Conservation (phyloP, 2,797 vertebrate species). For the Decapterus maruadsi region DNA sequence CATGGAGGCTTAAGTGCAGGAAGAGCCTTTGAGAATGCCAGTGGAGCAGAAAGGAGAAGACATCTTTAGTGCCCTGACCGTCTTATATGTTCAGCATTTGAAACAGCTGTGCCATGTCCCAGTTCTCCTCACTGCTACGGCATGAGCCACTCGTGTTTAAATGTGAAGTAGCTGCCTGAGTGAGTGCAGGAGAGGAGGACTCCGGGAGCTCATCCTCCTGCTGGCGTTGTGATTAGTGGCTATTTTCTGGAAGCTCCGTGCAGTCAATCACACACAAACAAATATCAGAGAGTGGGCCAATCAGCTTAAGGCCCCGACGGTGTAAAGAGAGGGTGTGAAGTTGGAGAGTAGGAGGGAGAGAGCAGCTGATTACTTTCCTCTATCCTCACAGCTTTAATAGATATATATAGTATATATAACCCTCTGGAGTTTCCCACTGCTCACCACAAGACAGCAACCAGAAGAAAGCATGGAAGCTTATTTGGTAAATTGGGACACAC, state of each 20-base stretch:
- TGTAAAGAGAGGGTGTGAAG: conserved; percentile 1
- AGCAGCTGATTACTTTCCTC: conserved; percentile 34
- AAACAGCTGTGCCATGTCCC: conserved; percentile 69
- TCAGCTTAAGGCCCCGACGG: conserved; percentile 46
- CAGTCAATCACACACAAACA: conserved; percentile 67
- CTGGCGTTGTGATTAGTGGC: conserved; percentile 47
- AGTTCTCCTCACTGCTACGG: conserved; percentile 31
- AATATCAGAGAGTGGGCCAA: conserved; percentile 48
- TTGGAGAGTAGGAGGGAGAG: conserved; percentile 16
- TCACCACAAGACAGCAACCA: conserved; percentile 23
- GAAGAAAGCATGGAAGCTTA: conserved; percentile 43
- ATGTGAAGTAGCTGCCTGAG: conserved; percentile 42
- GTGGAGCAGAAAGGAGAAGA: conserved; percentile 73
- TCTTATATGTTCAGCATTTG: conserved; percentile 66
- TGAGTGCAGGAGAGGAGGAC: conserved; percentile 4
- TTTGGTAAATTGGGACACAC: conserved; percentile 39
- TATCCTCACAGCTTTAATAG: conserved; percentile 17
- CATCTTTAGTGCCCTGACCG: conserved; percentile 68
- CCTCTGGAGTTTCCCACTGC: conserved; percentile 26
- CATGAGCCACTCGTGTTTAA: conserved; percentile 30
- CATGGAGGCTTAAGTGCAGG: conserved; percentile 71
- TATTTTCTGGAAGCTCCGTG: conserved; percentile 45
- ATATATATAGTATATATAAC: neutral
- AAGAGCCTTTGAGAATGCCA: conserved; percentile 73
- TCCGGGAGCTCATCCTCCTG: conserved; percentile 21